Evolutionary conservation across 1,140 invertebrate species (phyloP).

Genomic region (Aphaenogaster ashmeadi): DNA sequence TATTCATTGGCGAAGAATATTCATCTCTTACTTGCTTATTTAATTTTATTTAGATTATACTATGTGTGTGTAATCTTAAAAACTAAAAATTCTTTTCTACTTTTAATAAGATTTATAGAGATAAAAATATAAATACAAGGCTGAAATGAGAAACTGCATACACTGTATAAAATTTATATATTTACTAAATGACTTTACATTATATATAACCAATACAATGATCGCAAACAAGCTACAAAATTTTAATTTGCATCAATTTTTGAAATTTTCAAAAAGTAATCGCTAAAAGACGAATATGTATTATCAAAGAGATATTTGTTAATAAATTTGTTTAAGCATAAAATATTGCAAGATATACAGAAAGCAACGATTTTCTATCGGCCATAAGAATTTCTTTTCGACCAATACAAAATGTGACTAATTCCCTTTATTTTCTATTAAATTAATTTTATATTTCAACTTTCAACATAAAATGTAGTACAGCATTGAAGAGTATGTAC

Average conservation of each 20-base stretch:
- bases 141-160: not conserved
- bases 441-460: constrained; percentile 5
- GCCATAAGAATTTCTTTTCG: constrained; percentile 3
- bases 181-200: constrained; percentile 43
- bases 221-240: constrained; percentile 42
- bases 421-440: not conserved
- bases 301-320: constrained; percentile 40
- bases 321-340: constrained; percentile 14
- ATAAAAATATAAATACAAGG: constrained; percentile 12
- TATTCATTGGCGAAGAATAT: too few relatives aligned
- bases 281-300: not conserved
- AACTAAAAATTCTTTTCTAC: constrained; percentile 44
- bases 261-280: not conserved
- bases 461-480: constrained; percentile 43
- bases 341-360: constrained; percentile 27
- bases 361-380: constrained; percentile 6
- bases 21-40: too few relatives aligned
- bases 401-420: not conserved
- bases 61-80: constrained; percentile 29
- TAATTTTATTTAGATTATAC: constrained; percentile 2
- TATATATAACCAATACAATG: constrained; percentile 43
- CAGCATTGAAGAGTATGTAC: constrained; percentile 41
- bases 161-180: constrained; percentile 45
- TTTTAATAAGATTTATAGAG: constrained; percentile 29
- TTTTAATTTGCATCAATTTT: constrained; percentile 33